These are phyloP conservation scores for Odontophorus gujanensis DNA, from an alignment of 2,113 vertebrate species.

Conservation along the genomic window DNA sequence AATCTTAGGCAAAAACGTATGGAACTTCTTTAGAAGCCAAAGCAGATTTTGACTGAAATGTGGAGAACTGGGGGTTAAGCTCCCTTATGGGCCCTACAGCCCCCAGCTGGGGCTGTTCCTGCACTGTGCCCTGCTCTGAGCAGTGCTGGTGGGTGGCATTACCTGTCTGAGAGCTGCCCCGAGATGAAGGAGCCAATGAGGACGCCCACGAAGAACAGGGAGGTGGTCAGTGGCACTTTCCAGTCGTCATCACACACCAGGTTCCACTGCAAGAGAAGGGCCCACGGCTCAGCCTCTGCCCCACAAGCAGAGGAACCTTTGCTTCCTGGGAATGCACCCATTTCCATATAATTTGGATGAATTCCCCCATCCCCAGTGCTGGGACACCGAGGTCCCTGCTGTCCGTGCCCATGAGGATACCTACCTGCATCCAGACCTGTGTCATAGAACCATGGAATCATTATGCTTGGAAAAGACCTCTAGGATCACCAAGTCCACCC, in stretches of 20 bases:
- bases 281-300: background rate
- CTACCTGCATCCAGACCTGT: background rate
- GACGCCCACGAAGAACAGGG: constrained; percentile 84
- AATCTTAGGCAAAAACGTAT: background rate
- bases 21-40: background rate
- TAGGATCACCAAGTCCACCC: background rate
- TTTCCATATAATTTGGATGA: background rate
- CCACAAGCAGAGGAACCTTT: background rate
- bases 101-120: rapidly evolving
- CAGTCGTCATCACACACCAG: constrained; percentile 86
- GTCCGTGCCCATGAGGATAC: background rate
- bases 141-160: background rate
- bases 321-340: background rate
- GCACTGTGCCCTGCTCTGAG: background rate
- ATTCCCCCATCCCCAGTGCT: background rate
- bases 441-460: background rate
- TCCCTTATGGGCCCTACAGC: rapidly evolving
- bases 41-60: background rate
- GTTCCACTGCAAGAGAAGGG: constrained; percentile 80
- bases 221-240: constrained; percentile 84
- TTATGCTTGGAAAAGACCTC: no score
- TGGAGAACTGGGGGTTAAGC: background rate
- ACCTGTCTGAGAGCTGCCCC: constrained; percentile 88
- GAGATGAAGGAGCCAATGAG: constrained; percentile 83
- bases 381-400: background rate